These are phyloP conservation scores for Apostichopus japonicus DNA, from an alignment of 35 echinoderm and acorn worm species.

Conservation along the genomic window DNA sequence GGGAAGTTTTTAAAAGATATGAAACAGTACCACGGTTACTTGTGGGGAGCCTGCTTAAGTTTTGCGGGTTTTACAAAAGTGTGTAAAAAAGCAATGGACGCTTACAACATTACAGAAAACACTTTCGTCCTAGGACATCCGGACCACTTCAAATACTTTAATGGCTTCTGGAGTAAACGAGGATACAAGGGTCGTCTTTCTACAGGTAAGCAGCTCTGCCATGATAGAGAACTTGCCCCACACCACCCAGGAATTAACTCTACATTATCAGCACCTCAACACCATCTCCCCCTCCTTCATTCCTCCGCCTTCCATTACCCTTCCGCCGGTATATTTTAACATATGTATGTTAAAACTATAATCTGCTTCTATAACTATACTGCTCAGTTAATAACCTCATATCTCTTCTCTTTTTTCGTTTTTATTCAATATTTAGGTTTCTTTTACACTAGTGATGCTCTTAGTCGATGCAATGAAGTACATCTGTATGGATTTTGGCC, in stretches of 20 bases:
- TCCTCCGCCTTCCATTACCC: too few species aligned
- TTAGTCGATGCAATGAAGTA: slow-evolving; percentile 66
- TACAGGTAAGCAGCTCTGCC: slow-evolving; percentile 5
- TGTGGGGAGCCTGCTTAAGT: slow-evolving; percentile 17
- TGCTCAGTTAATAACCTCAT: too few species aligned
- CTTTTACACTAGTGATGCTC: slow-evolving; percentile 34
- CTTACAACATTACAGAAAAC: slow-evolving; percentile 28
- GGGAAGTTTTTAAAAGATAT: not conserved
- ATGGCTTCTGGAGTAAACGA: slow-evolving; percentile 2
- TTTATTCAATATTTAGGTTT: not conserved
- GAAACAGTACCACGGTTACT: not conserved
- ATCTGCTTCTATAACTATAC: too few species aligned
- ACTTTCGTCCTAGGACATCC: slow-evolving; percentile 25
- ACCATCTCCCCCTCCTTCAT: too few species aligned
- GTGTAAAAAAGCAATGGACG: not conserved
- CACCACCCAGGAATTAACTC: too few species aligned
- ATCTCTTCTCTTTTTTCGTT: too few species aligned
- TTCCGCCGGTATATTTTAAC: too few species aligned
- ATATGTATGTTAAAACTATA: too few species aligned
- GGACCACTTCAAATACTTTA: not conserved
- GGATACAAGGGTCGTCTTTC: not conserved
- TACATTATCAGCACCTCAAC: too few species aligned
- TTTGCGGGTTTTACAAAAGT: not conserved
- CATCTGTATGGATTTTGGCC: slow-evolving; percentile 81
- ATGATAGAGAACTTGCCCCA: too few species aligned